Conservation (phyloP, 2,888 invertebrate genomes). For the Drosophila austrosaltans region DNA sequence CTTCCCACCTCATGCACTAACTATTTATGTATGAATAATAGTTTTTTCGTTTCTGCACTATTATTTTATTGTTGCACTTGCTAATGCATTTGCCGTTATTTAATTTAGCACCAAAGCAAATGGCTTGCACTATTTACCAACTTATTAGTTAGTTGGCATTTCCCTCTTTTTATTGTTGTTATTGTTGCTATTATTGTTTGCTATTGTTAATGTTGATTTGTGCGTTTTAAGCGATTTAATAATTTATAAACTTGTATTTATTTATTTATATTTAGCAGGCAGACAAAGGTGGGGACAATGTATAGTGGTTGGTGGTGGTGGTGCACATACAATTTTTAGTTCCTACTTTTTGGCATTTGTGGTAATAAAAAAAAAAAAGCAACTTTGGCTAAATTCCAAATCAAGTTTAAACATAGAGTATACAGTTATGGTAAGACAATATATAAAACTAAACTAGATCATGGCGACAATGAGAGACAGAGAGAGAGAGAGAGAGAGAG, state of each 20-base stretch:
- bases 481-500: no score
- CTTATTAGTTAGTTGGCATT: slow-evolving; percentile 33
- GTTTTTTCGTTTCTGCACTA: background rate
- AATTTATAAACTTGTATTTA: slow-evolving; percentile 11
- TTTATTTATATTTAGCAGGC: background rate
- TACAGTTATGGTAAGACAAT: background rate
- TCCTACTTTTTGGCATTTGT: background rate
- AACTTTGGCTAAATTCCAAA: background rate
- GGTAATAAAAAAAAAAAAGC: no score
- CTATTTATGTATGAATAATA: slow-evolving; percentile 42
- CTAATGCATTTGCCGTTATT: slow-evolving; percentile 70
- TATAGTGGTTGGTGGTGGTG: no score
- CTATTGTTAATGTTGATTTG: slow-evolving; percentile 15
- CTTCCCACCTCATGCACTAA: background rate
- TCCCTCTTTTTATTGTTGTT: background rate
- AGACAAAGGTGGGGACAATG: background rate
- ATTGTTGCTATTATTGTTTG: background rate
- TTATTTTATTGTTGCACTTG: slow-evolving; percentile 68
- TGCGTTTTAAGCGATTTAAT: slow-evolving; percentile 9
- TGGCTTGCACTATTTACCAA: slow-evolving; percentile 57
- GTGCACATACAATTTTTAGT: background rate
- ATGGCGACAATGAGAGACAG: no score
- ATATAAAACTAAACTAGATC: no score
- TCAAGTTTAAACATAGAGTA: background rate
- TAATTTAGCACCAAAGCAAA: slow-evolving; percentile 68